Base-by-base conservation (phyloP, 2,797 vertebrate species). In the Pseudocheirus occidentalis region DNA sequence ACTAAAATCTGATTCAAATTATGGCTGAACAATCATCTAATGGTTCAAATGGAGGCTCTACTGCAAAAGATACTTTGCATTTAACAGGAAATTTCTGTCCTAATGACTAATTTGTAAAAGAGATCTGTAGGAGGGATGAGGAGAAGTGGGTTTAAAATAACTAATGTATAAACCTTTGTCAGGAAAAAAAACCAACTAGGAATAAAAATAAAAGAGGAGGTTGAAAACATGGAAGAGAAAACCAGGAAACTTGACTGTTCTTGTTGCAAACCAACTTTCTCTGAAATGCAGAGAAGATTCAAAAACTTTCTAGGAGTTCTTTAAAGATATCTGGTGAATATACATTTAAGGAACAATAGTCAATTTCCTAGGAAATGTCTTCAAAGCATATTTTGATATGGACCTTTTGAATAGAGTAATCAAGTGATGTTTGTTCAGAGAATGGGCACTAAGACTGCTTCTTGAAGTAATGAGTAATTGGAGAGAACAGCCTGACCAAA, bases 271-370 rank as follows among this genome's bases (percentile, higher is more conserved):
- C 96, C 90, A 96, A 91, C 92, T 81, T 94, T 89, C 95, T 62
- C 73, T 96, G 54, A 93, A 97, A 96, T 97, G 53, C 24, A 66
- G 92, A 31, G 52, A 90, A 90, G 54, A 54, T 90, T 90, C 90
- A 90, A 3, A 94, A 73, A 94, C 52, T 92, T 81, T 73, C 50
- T 89, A 87, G 27, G 92, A 91, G 31, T 91, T 94, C 95, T 96
- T 95, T 57, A 87, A 93, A 96, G 81, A 90, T 95, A 91, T 96
- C 40, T 52, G 40, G 90, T 95, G 96, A 96, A 92, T 96, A 91
- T 96, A 92, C 97, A 95, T 96, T 97, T 97, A 97, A 97, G 54
- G 93, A 97, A 96, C 97, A 97, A 97, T 96, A 95, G 95, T 53
- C 92, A 94, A 95, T 97, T 97, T 97, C 91, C 93, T 66, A 53